These are phyloP conservation scores for Brachionus asplanchnoidis DNA, from an alignment of 1,140 invertebrate species.

Conservation along the genomic window DNA sequence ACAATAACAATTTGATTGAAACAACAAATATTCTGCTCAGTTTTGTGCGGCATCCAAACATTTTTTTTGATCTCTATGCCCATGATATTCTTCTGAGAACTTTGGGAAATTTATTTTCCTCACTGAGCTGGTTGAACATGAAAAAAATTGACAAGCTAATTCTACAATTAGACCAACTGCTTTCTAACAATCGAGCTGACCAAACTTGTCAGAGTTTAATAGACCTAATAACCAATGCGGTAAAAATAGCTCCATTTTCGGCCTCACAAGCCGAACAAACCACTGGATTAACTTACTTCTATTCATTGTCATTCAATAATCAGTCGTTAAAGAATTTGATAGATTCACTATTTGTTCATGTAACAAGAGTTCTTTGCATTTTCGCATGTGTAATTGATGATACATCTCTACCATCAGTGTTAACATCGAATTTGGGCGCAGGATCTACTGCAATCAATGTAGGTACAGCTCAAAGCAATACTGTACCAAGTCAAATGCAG, in stretches of 20 bases:
- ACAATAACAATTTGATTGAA: background rate
- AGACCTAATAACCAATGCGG: background rate
- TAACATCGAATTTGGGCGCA: conserved; percentile 57
- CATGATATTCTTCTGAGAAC: conserved; percentile 8
- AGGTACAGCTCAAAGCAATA: conserved; percentile 25
- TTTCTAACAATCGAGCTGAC: background rate
- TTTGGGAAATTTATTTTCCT: background rate
- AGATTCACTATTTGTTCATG: conserved; percentile 66
- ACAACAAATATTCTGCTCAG: background rate
- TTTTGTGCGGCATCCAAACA: conserved; percentile 2
- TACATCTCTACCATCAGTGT: conserved; percentile 61
- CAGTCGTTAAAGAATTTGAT: conserved; percentile 56
- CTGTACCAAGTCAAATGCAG: background rate
- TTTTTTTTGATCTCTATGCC: conserved; percentile 17
- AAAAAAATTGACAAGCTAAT: background rate
- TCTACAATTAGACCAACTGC: background rate
- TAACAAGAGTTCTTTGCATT: conserved; percentile 68
- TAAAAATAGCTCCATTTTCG: background rate
- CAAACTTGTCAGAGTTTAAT: background rate
- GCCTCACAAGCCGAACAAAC: background rate
- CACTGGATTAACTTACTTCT: conserved; percentile 28
- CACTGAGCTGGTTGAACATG: conserved; percentile 20
- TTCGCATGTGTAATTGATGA: conserved; percentile 73
- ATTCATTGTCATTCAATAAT: conserved; percentile 50
- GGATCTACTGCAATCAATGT: conserved; percentile 42